These are phyloP conservation scores for Plecturocebus donacophilus DNA, from an alignment of 2,113 vertebrate genomes.

Conservation along the genomic window DNA sequence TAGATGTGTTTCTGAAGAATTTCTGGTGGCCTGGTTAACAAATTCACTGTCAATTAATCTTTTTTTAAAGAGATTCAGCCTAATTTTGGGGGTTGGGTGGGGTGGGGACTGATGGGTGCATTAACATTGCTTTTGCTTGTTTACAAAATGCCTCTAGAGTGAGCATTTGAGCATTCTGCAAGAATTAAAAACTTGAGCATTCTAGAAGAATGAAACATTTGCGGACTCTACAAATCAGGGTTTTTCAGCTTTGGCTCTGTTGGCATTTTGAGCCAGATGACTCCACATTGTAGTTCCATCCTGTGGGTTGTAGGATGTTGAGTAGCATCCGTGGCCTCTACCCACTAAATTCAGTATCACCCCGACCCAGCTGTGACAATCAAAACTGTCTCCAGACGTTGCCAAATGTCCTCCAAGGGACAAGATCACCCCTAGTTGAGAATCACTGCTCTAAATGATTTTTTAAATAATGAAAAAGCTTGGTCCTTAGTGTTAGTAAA, in stretches of 20 bases:
- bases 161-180: neutral
- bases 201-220: too few species aligned
- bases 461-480: neutral
- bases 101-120: neutral
- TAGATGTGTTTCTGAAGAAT: neutral
- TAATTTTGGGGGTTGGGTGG: too few species aligned
- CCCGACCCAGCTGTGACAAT: neutral
- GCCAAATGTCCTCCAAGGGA: neutral
- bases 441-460: neutral
- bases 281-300: neutral
- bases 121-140: neutral
- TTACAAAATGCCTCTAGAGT: neutral
- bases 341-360: neutral
- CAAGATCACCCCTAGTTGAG: neutral
- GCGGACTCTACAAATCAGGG: neutral
- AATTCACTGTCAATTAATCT: neutral
- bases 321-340: neutral
- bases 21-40: neutral
- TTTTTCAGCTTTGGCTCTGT: neutral
- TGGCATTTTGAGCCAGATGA: neutral
- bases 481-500: neutral
- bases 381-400: neutral
- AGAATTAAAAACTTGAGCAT: too few species aligned
- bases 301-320: fast-evolving
- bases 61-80: neutral